A percentile compares a stretch with the other conserved stretches of the same genome.
Conservation (phyloP, 1,140 invertebrate species). For the Caenorhabditis inopinata region DNA sequence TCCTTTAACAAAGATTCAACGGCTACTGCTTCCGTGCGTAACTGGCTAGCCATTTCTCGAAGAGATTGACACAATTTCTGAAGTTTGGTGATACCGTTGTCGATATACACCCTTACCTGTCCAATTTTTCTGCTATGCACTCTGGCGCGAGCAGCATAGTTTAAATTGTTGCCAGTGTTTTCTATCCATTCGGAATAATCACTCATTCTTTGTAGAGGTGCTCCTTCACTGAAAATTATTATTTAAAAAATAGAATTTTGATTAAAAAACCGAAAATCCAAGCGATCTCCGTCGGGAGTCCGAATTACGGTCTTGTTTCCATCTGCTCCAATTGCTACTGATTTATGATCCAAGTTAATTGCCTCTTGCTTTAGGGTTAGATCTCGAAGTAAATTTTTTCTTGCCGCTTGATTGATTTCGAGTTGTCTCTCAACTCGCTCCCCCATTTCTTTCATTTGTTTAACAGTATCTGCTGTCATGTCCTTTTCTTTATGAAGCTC, state of each 20-base stretch:
- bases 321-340: conserved; percentile 58
- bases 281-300: conserved; percentile 42
- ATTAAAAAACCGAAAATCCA: conserved; percentile 31
- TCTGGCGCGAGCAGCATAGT: conserved; percentile 55
- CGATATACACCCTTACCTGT: conserved; percentile 38
- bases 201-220: conserved; percentile 51
- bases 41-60: conserved; percentile 53
- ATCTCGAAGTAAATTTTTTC: conserved; percentile 54
- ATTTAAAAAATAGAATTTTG: neutral
- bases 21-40: conserved; percentile 58
- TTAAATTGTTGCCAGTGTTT: conserved; percentile 59
- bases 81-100: too few species aligned
- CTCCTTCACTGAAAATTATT: conserved; percentile 53
- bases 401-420: conserved; percentile 56
- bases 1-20: conserved; percentile 61
- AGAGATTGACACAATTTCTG: conserved; percentile 53
- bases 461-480: conserved; percentile 50
- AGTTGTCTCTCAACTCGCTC: conserved; percentile 56
- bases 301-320: conserved; percentile 35
- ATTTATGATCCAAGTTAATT: conserved; percentile 56
- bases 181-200: conserved; percentile 63
- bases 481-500: conserved; percentile 60
- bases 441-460: conserved; percentile 59
- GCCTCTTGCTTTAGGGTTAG: conserved; percentile 62
- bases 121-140: conserved; percentile 53